These are phyloP conservation scores for Arctocebus calabarensis DNA, from an alignment of 2,797 vertebrate genomes.

Conservation along the genomic window DNA sequence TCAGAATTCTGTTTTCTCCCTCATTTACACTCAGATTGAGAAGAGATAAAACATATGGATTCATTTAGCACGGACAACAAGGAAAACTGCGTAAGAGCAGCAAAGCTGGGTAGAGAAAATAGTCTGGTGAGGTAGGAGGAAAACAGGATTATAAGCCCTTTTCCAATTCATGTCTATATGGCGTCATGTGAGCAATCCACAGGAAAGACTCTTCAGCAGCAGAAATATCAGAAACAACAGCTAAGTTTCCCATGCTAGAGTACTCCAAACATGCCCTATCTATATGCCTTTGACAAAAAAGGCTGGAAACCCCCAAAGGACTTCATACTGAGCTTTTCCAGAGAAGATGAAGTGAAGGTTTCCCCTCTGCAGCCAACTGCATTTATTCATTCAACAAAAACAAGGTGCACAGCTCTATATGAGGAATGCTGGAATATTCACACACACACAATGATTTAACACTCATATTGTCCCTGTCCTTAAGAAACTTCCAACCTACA, in stretches of 20 bases:
- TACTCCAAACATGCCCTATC: background rate
- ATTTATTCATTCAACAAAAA: conserved; percentile 62
- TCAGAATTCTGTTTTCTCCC: conserved; percentile 55
- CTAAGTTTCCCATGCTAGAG: background rate
- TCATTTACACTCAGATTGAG: conserved; percentile 75
- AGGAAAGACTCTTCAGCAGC: conserved; percentile 28
- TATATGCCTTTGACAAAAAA: conserved; percentile 50
- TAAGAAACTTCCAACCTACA: conserved; percentile 53
- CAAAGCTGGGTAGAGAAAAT: conserved; percentile 48
- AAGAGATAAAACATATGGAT: conserved; percentile 81
- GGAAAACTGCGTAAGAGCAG: conserved; percentile 74
- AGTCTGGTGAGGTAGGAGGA: conserved; percentile 12
- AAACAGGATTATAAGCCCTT: conserved; percentile 63
- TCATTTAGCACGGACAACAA: conserved; percentile 79
- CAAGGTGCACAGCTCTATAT: background rate
- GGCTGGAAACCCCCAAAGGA: conserved; percentile 41
- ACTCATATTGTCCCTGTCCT: background rate
- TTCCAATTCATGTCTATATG: conserved; percentile 55
- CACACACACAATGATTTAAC: background rate
- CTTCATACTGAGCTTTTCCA: conserved; percentile 30
- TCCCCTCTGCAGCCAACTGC: conserved; percentile 32
- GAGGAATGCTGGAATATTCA: conserved; percentile 5
- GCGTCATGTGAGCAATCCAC: conserved; percentile 36
- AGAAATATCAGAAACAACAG: background rate
- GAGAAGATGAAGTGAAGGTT: conserved; percentile 8